phyloP scores from a whole-genome alignment of 2,113 vertebrate genomes.

The Burhinus bistriatus region DNA sequence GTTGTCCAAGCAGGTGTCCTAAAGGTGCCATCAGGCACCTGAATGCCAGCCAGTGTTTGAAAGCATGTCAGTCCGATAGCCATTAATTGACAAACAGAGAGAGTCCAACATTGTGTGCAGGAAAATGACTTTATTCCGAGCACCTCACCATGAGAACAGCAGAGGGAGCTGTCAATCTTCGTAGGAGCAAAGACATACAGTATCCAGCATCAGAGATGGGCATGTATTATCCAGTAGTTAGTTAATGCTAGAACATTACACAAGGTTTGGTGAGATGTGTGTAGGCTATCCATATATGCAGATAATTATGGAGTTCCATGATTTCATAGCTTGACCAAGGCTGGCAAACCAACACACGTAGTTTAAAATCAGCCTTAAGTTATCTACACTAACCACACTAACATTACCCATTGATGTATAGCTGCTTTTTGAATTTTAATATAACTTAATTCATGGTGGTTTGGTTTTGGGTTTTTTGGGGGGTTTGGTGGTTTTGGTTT shows the following conservation, averaged over 20 bases:
- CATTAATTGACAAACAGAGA: slow-evolving; percentile 58
- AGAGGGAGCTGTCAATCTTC: slow-evolving; percentile 75
- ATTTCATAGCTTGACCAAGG: not conserved
- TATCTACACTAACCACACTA: not conserved
- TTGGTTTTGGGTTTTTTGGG: too few species aligned
- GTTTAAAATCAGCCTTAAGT: not conserved
- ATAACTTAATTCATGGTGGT: not conserved
- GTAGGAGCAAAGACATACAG: not conserved
- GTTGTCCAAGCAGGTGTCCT: slow-evolving; percentile 52
- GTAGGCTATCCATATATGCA: not conserved
- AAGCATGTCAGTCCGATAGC: slow-evolving; percentile 44
- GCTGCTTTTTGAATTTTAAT: not conserved
- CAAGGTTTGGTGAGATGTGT: not conserved
- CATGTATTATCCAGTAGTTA: not conserved
- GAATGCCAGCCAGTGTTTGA: slow-evolving; percentile 37
- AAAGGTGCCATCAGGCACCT: slow-evolving; percentile 42
- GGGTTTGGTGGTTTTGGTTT: not conserved
- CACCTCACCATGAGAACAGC: slow-evolving; percentile 39
- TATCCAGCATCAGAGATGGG: not conserved
- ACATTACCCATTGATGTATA: not conserved
- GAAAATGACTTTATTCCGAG: slow-evolving; percentile 3
- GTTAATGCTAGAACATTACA: not conserved
- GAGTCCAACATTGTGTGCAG: not conserved
- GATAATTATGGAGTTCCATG: not conserved
- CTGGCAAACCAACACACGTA: fast-evolving